Evolutionary conservation across 2,797 vertebrate genomes (phyloP), one percentile per base, ranked within the genome.

Genomic region (Serranus cabrilla): DNA sequence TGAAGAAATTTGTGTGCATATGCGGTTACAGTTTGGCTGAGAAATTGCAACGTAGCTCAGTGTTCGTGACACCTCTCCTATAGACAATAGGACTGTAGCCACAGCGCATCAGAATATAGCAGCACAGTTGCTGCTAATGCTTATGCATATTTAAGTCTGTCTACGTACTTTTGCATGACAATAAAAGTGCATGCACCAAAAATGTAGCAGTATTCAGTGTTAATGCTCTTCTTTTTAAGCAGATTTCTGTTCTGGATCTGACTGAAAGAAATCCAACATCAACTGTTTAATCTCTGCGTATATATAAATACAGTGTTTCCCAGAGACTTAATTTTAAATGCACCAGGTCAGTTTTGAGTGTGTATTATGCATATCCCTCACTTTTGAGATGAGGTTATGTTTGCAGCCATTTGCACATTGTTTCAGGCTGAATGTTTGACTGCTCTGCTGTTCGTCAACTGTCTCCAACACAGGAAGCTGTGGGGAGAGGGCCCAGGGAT

Each of bases 371-470:
- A 2, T 10, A 7, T 54, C 23, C 4, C 21, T 60, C 42, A 31
- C 18, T 0, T 34, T 12, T 45, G 27, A 45, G n/a, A 25, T 71
- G 52, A 57, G 63, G 31, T 71, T 49, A 4, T 25, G 18, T 57
- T 59, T 59, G 66, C 57, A 67, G 71, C 31, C 5, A 1, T 60
- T 60, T 57, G 40, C 54, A 43, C 57, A 16, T 62, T n/a, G 61
- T 71, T 70, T 81, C 21, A 51, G 49, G 37, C 46, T 52, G 27
- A 68, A 59, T 25, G 64, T 74, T 55, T 25, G 23, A 59, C 50
- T 43, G 23, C 60, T 81, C 81, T 87, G 81, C 77, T 64, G 42
- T 80, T 73, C 2, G 1, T 88, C 81, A 86, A n/a, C 46, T 59
- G 66, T 83, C 69, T 76, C 25, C 59, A 47, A 18, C 37, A 65